Conservation (phyloP, 2,888 invertebrate genomes). For the Lithophane leautieri region DNA sequence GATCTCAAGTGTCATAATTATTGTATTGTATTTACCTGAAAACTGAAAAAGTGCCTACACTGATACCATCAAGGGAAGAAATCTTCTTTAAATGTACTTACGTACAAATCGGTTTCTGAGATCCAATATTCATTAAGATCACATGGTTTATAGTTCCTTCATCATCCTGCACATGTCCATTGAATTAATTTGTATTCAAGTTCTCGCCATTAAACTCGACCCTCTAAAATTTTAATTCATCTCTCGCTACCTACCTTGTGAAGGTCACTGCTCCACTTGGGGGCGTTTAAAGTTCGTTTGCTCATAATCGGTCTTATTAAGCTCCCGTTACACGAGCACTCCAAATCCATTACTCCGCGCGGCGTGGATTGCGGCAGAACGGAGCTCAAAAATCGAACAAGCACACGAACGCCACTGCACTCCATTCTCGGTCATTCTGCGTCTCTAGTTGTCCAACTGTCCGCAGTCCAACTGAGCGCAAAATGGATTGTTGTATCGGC, state of each 20-base stretch:
- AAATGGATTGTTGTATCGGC: too few species aligned
- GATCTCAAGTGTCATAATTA: neutral
- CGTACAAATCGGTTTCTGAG: neutral
- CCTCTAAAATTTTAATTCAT: conserved; percentile 15
- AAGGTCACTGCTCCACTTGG: neutral
- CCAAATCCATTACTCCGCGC: too few species aligned
- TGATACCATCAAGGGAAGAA: too few species aligned
- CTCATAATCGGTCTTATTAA: neutral
- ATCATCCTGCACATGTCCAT: conserved; percentile 1
- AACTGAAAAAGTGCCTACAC: neutral
- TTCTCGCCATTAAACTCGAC: conserved; percentile 5
- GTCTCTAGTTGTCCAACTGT: too few species aligned
- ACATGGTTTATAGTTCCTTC: neutral
- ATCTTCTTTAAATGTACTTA: neutral
- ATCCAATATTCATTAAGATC: neutral
- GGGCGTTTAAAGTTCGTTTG: neutral
- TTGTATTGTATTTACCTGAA: neutral
- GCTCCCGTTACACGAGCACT: too few species aligned
- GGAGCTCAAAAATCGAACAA: too few species aligned
- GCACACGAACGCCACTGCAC: too few species aligned
- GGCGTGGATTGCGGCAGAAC: too few species aligned
- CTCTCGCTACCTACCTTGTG: neutral
- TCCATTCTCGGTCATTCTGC: too few species aligned
- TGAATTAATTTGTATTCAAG: conserved; percentile 20
- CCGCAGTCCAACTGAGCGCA: too few species aligned